Evolutionary conservation across 1,140 invertebrate genomes (phyloP), one percentile per base, ranked within the genome.

Genomic region (Drosophila sturtevanti): DNA sequence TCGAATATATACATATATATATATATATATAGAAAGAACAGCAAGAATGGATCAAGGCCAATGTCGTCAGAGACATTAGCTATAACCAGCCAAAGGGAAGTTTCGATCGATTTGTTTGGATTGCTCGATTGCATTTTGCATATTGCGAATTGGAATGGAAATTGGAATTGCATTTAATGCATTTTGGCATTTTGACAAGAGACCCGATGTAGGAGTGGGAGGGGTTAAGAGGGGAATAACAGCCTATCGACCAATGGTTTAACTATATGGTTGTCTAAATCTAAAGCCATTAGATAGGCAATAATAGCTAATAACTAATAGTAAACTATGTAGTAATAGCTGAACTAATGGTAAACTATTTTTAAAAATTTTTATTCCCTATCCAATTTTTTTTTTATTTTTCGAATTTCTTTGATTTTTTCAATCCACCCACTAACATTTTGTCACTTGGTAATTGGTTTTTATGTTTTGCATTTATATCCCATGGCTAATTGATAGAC

Each of bases 31-130:
- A 4, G 27, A 31, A 31, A 31, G 27, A 18, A 48, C 18, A 10
- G 41, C 41, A 11, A 48, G 41, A 4, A 48, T 48, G 41, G 41
- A 78, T 86, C 81, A 86, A 86, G 74, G 81, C 82, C 82, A 86
- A 67, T 78, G 81, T 61, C 81, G 61, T 69, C 71, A 60, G 63
- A 51, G 72, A 27, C 44, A 66, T n/a, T 54, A 38, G 37, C 41
- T 18, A 48, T 18, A 48, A 48, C 41, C 41, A 48, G 41, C 16
- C 41, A 48, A 12, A 35, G 55, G 63, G 66, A 38, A 38, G 71
- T 44, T 63, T 86, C 73, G 62, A 77, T 81, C 62, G 72, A 76
- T 72, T 76, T 59, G 34, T 63, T 77, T 54, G 59, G 48, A 81
- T 74, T 59, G 72, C 67, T 41, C 64, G 62, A 79, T 79, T 79